These are phyloP conservation scores for Pipistrellus nathusii DNA, from an alignment of 2,797 vertebrate species.

Conservation along the genomic window DNA sequence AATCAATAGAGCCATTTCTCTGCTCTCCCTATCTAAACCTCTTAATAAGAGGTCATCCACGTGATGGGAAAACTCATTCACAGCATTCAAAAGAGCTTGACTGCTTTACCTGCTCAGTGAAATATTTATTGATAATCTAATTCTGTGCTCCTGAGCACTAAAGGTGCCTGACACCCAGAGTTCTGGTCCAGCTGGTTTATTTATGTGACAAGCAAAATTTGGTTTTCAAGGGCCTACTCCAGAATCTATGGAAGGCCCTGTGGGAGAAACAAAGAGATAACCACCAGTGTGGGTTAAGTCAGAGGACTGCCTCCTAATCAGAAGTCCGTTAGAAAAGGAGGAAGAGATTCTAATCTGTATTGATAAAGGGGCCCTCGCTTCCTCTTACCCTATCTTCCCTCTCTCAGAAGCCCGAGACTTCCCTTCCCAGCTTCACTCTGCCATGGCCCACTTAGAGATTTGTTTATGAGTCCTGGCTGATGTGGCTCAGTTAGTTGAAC, in stretches of 20 bases:
- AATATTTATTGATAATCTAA: background rate
- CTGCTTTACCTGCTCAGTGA: background rate
- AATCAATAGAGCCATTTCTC: background rate
- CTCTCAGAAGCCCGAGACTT: background rate
- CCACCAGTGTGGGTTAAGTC: background rate
- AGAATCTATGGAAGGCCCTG: background rate
- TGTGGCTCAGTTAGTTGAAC: background rate
- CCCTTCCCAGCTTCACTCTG: background rate
- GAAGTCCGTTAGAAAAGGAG: background rate
- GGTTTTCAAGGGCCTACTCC: background rate
- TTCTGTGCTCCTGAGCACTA: background rate
- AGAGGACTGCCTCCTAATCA: background rate
- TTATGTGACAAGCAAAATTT: background rate
- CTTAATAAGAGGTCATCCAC: background rate
- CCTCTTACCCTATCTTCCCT: background rate
- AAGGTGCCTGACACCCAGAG: background rate
- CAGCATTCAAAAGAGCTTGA: background rate
- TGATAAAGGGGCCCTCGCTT: background rate
- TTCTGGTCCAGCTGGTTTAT: background rate
- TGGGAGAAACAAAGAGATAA: background rate
- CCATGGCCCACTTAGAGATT: background rate
- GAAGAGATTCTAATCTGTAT: background rate
- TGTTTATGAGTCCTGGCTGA: background rate
- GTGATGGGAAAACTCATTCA: background rate
- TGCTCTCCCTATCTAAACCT: background rate